A percentile compares a stretch with the other conserved stretches of the same genome.
phyloP scores from a whole-genome alignment of 2,113 vertebrate species.

The Acanthochromis polyacanthus region DNA sequence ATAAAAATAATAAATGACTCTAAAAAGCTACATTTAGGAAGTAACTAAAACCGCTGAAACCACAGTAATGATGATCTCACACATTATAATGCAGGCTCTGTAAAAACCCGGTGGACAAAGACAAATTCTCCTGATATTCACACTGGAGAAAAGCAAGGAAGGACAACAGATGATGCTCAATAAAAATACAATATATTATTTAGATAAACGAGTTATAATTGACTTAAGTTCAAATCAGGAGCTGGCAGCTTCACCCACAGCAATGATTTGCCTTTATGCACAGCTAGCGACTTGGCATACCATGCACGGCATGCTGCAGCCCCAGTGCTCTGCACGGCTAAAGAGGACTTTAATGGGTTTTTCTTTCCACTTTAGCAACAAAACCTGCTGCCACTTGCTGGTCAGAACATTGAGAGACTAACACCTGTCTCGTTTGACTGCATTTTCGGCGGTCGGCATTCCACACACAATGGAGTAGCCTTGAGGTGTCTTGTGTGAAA shows the following conservation, averaged over 20 bases:
- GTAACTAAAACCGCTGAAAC: conserved; percentile 9
- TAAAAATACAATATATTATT: conserved; percentile 30
- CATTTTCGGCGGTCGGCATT: conserved; percentile 23
- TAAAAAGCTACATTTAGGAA: background rate
- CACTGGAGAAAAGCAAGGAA: conserved; percentile 17
- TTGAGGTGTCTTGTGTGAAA: background rate
- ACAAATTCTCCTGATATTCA: conserved; percentile 6
- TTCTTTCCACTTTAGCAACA: conserved; percentile 60
- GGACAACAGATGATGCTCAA: background rate
- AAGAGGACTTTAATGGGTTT: conserved; percentile 64
- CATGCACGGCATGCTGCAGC: conserved; percentile 54
- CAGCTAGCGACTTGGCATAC: conserved; percentile 55
- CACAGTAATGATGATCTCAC: background rate
- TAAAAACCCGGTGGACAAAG: background rate
- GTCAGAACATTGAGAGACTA: conserved; percentile 24
- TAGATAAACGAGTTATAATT: conserved; percentile 33
- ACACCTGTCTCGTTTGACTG: conserved; percentile 33
- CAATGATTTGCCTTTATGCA: conserved; percentile 58
- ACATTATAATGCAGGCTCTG: too few species aligned
- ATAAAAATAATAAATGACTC: background rate
- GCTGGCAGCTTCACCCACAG: conserved; percentile 32
- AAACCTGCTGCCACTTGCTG: conserved; percentile 29
- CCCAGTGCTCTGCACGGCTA: conserved; percentile 35
- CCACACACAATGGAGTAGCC: conserved; percentile 11
- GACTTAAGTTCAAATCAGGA: conserved; percentile 43